Percentiles rank a stretch among this genome's conserved stretches.
Evolutionary conservation across 2,888 invertebrate species (phyloP).

Genomic region (Aporophyla nigra): DNA sequence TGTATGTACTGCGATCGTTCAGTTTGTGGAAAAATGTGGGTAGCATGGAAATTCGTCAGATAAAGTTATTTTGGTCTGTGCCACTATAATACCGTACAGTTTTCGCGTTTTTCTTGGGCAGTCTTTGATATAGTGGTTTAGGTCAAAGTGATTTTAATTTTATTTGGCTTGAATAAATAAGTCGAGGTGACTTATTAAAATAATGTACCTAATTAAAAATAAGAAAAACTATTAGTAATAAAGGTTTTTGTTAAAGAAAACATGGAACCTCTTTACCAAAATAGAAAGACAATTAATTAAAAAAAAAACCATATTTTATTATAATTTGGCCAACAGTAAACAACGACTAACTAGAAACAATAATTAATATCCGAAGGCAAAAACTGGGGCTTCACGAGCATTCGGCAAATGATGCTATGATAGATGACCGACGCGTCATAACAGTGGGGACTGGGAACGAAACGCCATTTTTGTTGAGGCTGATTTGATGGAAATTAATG

Average conservation of each 20-base stretch:
- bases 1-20: constrained; percentile 53
- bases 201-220: not conserved
- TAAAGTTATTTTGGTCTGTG: constrained; percentile 60
- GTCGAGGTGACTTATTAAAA: not conserved
- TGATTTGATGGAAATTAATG: constrained; percentile 45
- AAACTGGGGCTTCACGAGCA: constrained; percentile 39
- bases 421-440: constrained; percentile 56
- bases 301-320: not conserved
- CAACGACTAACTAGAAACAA: constrained; percentile 43
- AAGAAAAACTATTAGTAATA: not conserved
- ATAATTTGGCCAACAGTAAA: constrained; percentile 5
- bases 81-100: constrained; percentile 32
- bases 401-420: constrained; percentile 48
- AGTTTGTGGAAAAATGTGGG: constrained; percentile 54
- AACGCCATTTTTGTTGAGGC: constrained; percentile 37
- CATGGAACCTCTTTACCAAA: not conserved
- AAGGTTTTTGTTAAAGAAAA: not conserved
- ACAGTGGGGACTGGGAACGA: constrained; percentile 27
- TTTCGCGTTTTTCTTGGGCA: constrained; percentile 33
- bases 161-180: not conserved
- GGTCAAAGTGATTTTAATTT: not conserved
- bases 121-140: not conserved
- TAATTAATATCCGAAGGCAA: constrained; percentile 45
- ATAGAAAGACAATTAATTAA: not conserved
- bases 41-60: constrained; percentile 54